Evolutionary conservation across 1,140 invertebrate genomes (phyloP), one percentile per base, ranked within the genome.

Genomic region (Drosophila quadrilineata): DNA sequence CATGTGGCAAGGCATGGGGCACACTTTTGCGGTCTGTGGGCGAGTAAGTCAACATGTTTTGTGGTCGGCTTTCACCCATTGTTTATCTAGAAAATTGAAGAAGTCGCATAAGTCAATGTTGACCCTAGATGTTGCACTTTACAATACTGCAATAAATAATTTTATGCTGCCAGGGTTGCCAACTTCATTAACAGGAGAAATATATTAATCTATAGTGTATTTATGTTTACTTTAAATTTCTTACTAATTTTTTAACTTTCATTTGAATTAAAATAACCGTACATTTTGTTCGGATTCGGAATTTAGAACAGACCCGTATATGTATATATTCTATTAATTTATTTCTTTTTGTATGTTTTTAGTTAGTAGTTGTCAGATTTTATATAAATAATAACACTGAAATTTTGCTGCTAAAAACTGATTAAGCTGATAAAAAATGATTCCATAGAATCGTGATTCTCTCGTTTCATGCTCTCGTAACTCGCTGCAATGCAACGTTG

Each of bases 11-110:
- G 6, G 16, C 14, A 6, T 16, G 16, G 3, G 29, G 35, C 35
- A n/a, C n/a, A n/a, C n/a, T n/a, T 52, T 9, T 52, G 46, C 6
- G 48, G 43, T 33, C 31, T 50, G 54, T n/a, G 54, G 54, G 29
- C 43, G 31, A 49, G 6, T 59, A 45, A 59, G 21, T 48, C 28
- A 50, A 43, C 38, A 49, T 29, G 14, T 41, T 33, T 49, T 60
- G 24, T 56, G 29, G 40, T 28, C 29, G 22, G 45, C 62, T 65
- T 65, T 65, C 62, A 49, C 54, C 53, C 26, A 65, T 65, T 65
- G 62, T 58, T n/a, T 50, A 28, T 33, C 9, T n/a, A 41, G 19
- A 56, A 50, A 22, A 19, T 19, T 41, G 36, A 40, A 54, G 21
- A 22, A 48, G 35, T 41, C 63, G 17, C 36, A 26, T 26, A 40